phyloP scores from a whole-genome alignment of 2,888 invertebrate species.

The Proisotoma minuta region DNA sequence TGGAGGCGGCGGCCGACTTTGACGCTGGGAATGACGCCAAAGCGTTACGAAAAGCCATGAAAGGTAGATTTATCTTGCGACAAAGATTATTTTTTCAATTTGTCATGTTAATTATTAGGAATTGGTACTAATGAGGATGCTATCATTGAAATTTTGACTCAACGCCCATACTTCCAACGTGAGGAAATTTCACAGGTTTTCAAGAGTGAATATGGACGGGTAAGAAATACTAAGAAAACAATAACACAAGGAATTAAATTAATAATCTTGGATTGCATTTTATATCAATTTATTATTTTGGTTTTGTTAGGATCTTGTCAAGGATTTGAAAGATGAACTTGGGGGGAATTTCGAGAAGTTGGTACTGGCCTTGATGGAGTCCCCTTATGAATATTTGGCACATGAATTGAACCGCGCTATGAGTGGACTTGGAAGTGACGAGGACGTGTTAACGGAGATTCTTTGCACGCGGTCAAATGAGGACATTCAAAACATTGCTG shows the following conservation, averaged over 20 bases:
- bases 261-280: too few species aligned
- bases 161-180: constrained; percentile 66
- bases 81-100: constrained; percentile 2
- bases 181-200: constrained; percentile 63
- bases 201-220: constrained; percentile 55
- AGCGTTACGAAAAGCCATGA: constrained; percentile 65
- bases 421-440: constrained; percentile 49
- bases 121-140: constrained; percentile 65
- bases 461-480: constrained; percentile 64
- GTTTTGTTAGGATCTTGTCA: constrained; percentile 58
- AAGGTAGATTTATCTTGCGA: constrained; percentile 47
- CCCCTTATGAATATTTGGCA: constrained; percentile 55
- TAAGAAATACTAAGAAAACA: constrained; percentile 40
- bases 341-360: constrained; percentile 72
- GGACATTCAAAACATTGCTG: constrained; percentile 61
- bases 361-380: constrained; percentile 65
- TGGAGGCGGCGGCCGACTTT: constrained; percentile 59
- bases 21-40: constrained; percentile 64
- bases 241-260: background rate
- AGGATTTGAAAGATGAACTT: constrained; percentile 67
- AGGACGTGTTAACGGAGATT: constrained; percentile 51
- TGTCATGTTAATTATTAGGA: constrained; percentile 50
- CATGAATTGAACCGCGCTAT: constrained; percentile 51
- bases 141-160: constrained; percentile 67
- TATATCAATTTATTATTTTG: constrained; percentile 6